phyloP scores from a whole-genome alignment of 1,140 invertebrate genomes.

The Drosophila athabasca region DNA sequence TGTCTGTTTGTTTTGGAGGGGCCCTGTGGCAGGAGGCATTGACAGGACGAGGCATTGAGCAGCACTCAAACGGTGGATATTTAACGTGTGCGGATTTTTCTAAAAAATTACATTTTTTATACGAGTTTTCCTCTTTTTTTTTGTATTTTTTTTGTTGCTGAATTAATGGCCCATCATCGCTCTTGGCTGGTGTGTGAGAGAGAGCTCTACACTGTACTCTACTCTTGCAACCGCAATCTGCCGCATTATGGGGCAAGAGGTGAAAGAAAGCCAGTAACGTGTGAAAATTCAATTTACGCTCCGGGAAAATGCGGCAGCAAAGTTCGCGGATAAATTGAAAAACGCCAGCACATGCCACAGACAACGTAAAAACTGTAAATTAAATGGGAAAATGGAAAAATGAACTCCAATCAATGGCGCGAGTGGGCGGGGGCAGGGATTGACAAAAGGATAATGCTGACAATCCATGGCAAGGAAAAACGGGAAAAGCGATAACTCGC shows the following conservation, averaged over 20 bases:
- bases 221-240: slow-evolving; percentile 6
- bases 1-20: slow-evolving; percentile 76
- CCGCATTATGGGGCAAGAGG: slow-evolving; percentile 1
- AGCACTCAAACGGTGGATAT: slow-evolving; percentile 4
- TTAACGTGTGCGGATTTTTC: neutral
- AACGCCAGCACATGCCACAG: slow-evolving; percentile 52
- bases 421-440: too few relatives aligned
- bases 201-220: slow-evolving; percentile 1
- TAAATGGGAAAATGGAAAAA: slow-evolving; percentile 5
- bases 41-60: slow-evolving; percentile 12
- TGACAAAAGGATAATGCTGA: slow-evolving; percentile 19
- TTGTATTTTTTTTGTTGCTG: neutral
- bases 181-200: neutral
- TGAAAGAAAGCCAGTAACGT: slow-evolving; percentile 20
- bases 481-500: neutral
- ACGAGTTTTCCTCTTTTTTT: slow-evolving; percentile 22
- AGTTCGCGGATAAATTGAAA: slow-evolving; percentile 57
- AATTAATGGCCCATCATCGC: slow-evolving; percentile 54
- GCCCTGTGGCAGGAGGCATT: slow-evolving; percentile 7
- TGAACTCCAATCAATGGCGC: slow-evolving; percentile 33
- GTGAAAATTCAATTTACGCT: slow-evolving; percentile 69
- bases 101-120: slow-evolving; percentile 60
- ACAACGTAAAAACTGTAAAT: slow-evolving; percentile 29
- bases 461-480: neutral
- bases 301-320: slow-evolving; percentile 47